A percentile compares a stretch with the other conserved stretches of the same genome.
phyloP scores from a whole-genome alignment of 2,113 vertebrate species.

The Cyanoderma ruficeps region DNA sequence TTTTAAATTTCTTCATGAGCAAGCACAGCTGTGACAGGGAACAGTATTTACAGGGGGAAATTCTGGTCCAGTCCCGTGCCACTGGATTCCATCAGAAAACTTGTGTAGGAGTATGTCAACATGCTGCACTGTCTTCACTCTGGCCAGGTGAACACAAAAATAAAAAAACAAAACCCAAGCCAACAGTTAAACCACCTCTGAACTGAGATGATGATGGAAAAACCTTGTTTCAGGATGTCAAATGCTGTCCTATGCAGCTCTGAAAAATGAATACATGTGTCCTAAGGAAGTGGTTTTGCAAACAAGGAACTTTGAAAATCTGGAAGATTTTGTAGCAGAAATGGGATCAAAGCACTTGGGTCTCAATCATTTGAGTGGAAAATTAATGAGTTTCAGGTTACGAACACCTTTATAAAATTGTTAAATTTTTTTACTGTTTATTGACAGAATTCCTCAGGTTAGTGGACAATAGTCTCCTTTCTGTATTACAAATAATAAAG shows the following conservation, averaged over 20 bases:
- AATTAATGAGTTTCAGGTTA: neutral
- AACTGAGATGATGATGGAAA: neutral
- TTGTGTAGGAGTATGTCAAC: neutral
- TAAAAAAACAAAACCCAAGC: neutral
- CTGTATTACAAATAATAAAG: neutral
- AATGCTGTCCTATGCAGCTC: neutral
- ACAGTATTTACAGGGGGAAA: neutral
- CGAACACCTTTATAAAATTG: neutral
- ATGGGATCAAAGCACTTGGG: neutral
- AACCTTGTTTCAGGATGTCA: neutral
- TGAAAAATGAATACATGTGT: neutral
- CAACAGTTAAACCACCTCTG: neutral
- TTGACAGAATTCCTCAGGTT: neutral
- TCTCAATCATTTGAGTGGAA: neutral
- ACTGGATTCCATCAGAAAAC: neutral
- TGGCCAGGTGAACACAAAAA: neutral
- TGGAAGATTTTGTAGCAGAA: neutral
- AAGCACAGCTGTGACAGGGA: neutral
- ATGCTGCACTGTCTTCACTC: neutral
- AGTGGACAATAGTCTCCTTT: neutral
- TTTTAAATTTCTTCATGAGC: neutral
- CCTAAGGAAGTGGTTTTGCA: neutral
- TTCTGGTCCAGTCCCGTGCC: neutral
- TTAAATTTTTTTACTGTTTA: neutral
- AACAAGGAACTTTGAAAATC: neutral